Base-by-base conservation (phyloP, 2,888 invertebrate species). In the Tubiluchus corallicola region DNA sequence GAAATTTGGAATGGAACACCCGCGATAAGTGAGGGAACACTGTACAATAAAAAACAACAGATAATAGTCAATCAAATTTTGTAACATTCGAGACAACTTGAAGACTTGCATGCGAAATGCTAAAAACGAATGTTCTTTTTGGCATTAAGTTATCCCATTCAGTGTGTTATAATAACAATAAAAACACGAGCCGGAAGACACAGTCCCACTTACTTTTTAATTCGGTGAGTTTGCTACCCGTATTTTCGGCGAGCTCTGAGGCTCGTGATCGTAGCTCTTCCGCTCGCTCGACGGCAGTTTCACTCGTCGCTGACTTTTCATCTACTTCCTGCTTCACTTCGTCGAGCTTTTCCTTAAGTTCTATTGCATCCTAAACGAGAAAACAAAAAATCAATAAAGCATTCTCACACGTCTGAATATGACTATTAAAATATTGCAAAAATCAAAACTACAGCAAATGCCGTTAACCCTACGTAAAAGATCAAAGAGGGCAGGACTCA, bases 191-290 rank as follows among this genome's bases (percentile, higher is more conserved):
- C n/a, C n/a, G n/a, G n/a, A n/a, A n/a, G n/a, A n/a, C n/a, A n/a
- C 29, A n/a, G 29, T n/a, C 9, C 29, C 29, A 48, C 46, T 19
- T 13, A 47, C 47, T 20, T 4, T 42, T 41, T 21, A 47, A 43
- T 4, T 47, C 19, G 15, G 49, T 45, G 9, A 54, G 46, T 49
- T 61, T 58, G 9, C 52, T 47, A 16, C 55, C 53, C 4, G 83
- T 82, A 51, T 76, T 77, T 47, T 77, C 77, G 2, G 84, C 83
- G 17, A 94, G 69, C 55, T 77, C 76, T 37, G 81, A 78, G 1
- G 92, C 90, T 49, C 79, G 72, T 52, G 77, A 76, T 45, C 82
- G 69, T 44, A 94, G 66, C 38, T 72, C 68, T 57, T 82, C 78
- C 2, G 88, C 85, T 47, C 79, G 71, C 49, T 76, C 75, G 53